Evolutionary conservation across 2,113 vertebrate genomes (phyloP), one percentile per base, ranked within the genome.

Genomic region (Micronycteris hirsuta): DNA sequence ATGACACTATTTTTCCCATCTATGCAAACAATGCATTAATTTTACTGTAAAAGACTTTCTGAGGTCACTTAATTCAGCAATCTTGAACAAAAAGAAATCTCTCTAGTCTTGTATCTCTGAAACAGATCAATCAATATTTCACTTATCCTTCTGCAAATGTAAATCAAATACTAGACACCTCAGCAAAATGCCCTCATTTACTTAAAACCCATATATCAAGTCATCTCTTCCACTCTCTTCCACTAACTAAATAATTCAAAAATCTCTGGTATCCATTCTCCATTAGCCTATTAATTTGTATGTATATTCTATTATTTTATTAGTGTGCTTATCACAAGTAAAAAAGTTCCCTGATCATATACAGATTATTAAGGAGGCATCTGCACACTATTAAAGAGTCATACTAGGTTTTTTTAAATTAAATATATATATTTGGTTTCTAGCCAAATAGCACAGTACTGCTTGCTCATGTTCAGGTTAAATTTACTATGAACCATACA

Each of bases 51-150:
- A 94, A 97, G 73, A 96, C 54, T 89, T 97, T 90, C 67, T 91
- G n/a, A 96, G 67, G 82, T 88, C 43, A 94, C 56, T 97, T 84
- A 96, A 93, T 82, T 91, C 78, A 92, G 45, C 74, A 87, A 92
- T 94, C 38, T 83, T 87, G 49, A 94, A 95, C 33, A 80, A 92
- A 97, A 96, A 92, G 36, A 92, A 92, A 83, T 97, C 61, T 96
- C 47, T 95, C 49, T 82, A 93, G 71, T 61, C 67, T 90, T 74
- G 76, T 17, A 58, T 3, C 28, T 74, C 43, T 49, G 24, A 92
- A 47, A 92, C 96, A 91, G 77, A 92, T 95, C 54, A 81, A 90
- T 91, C 93, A 90, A 92, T 74, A 91, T 47, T 54, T 88, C 31
- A 67, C 47, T 91, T 86, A 93, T 61, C 24, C 93, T 94, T 92